Percentiles rank a stretch among this genome's conserved stretches.
These are phyloP conservation scores for Spongilla lacustris DNA, from an alignment of 37 sponge, comb jelly and placozoan genomes.

Conservation along the genomic window DNA sequence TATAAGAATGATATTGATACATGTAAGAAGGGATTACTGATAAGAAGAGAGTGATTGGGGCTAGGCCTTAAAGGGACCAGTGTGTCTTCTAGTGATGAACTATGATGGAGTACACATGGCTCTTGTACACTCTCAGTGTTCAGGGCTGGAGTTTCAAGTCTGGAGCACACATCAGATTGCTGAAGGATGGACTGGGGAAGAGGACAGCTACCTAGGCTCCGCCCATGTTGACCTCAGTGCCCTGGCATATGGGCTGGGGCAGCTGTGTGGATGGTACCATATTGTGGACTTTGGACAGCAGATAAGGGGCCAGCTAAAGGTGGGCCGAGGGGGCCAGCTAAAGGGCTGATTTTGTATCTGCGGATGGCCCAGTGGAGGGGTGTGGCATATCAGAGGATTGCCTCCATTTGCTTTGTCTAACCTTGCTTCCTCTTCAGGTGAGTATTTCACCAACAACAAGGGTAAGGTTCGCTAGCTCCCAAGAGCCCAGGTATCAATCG, in stretches of 20 bases:
- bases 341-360: not conserved
- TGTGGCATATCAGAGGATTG: not conserved
- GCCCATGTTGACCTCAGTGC: slow-evolving; percentile 83
- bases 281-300: slow-evolving; percentile 67
- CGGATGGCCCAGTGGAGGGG: not conserved
- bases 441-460: not conserved
- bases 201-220: slow-evolving; percentile 61
- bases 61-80: no score
- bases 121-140: slow-evolving; percentile 5
- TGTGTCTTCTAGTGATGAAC: not conserved
- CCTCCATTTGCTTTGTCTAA: not conserved
- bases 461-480: not conserved
- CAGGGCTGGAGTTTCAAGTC: slow-evolving; percentile 80
- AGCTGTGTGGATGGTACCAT: slow-evolving; percentile 91
- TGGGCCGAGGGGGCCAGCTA: not conserved
- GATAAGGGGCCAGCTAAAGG: slow-evolving; percentile 72
- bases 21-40: no score
- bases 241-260: slow-evolving; percentile 70
- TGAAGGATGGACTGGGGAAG: not conserved
- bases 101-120: not conserved
- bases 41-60: no score
- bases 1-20: no score
- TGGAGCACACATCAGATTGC: slow-evolving; percentile 37
- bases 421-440: not conserved
- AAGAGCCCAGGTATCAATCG: not conserved